Evolutionary conservation across 2,113 vertebrate genomes (phyloP), one percentile per base, ranked within the genome.

Genomic region (Corydoras maculifer): DNA sequence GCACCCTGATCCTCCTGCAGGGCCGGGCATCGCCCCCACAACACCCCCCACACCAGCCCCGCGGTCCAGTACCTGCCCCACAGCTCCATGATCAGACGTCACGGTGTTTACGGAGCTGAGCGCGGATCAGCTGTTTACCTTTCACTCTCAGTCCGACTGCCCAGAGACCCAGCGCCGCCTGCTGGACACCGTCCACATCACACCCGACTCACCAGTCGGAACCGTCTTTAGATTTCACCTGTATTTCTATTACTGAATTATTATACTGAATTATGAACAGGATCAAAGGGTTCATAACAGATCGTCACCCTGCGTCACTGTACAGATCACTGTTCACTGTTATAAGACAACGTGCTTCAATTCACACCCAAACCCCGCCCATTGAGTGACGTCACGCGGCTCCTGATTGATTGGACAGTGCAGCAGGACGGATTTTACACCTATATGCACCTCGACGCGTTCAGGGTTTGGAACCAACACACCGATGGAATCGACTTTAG

Each of bases 51-150:
- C 3, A 60, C 1, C 63, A 66, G 25, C 7, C 6, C 49, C 6
- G 58, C 10, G 18, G 25, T 8, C 1, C 64, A 66, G 9, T 13
- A 10, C 53, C 7, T 15, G 60, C 54, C 53, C 18, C 9, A 14
- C 9, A 25, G 30, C 30, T 8, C 60, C 60, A 29, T 48, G 3
- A 18, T 43, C 29, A 43, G 8, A 53, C 35, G 13, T 10, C 48
- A 58, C 32, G n/a, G 53, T 2, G 43, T 7, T 9, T 8, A 57
- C 53, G 9, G 18, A 54, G 54, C 51, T 12, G 13, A 32, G 65
- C 30, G 63, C 63, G 25, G 65, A 43, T 60, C 68, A 69, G 43
- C 68, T 69, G 58, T 51, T 69, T 60, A 15, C 43, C 15, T 59
- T 60, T 60, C 30, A 2, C 43, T 59, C 67, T 51, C 68, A 29